Base-by-base conservation (phyloP, 2,888 invertebrate genomes). In the Drosophila neutralis region DNA sequence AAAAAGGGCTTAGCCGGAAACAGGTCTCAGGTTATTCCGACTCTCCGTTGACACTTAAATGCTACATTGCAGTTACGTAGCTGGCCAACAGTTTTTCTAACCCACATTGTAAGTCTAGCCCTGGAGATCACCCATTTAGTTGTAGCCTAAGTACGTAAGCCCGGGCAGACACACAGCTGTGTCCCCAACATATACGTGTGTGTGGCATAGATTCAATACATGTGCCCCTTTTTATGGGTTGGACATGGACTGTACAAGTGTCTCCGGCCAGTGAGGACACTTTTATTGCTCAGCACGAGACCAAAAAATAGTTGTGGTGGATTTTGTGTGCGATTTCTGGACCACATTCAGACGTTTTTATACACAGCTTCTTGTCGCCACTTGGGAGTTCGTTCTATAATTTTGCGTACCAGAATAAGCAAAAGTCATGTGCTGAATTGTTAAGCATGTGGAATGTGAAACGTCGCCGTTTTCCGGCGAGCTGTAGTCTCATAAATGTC, bases 231-330 rank as follows among this genome's bases (percentile, higher is more conserved):
- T 88, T 88, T 86, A 80, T 86, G 58, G 83, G 40, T 78, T 75
- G 73, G 67, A 89, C 84, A 83, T 83, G 81, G 75, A 81, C 84
- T 81, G 73, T 60, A 79, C 73, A 81, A 87, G 78, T 89, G 79
- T 89, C 82, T 86, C 87, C 80, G 78, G 73, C 69, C 78, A 73
- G 70, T 52, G 60, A 66, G 83, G 84, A 83, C 87, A 85, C 82
- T 83, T 89, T 86, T 86, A 89, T 86, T 86, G 85, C 85, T 48
- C 89, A 84, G 85, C 87, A 78, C 74, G 89, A 82, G 77, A 76
- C 84, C 76, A 89, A 87, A 83, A 89, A 84, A 78, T 85, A 88
- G 81, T 85, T 86, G 89, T 70, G 85, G 85, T 86, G 79, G 89
- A 86, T 86, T 88, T 81, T 76, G 85, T 87, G 89, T 83, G 84